phyloP scores from a whole-genome alignment of 2,797 vertebrate species.

The Amblyraja radiata region DNA sequence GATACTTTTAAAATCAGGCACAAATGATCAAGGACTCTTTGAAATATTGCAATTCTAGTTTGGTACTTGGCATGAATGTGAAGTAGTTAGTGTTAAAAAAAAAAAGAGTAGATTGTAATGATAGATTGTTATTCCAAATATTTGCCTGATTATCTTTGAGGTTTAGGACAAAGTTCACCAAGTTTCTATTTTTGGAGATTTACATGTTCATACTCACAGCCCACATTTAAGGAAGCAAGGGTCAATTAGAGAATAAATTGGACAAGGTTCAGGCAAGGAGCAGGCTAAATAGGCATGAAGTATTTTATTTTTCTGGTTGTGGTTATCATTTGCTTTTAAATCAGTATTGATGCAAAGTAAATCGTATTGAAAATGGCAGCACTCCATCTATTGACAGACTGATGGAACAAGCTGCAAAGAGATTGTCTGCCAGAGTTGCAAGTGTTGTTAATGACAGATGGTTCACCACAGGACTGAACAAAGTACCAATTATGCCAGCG shows the following conservation, averaged over 20 bases:
- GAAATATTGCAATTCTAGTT: neutral
- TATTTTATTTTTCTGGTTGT: neutral
- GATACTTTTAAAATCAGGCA: neutral
- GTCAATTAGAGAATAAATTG: neutral
- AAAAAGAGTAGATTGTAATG: neutral
- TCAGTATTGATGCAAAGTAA: neutral
- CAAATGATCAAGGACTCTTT: neutral
- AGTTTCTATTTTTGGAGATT: neutral
- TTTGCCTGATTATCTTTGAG: neutral
- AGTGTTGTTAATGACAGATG: conserved; percentile 16
- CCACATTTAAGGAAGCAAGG: neutral
- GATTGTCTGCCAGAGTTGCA: neutral
- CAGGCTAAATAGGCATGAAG: neutral
- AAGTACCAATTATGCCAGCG: neutral
- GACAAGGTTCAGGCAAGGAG: neutral
- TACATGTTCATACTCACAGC: neutral
- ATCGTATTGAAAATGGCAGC: neutral
- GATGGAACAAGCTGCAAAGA: neutral
- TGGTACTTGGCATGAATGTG: neutral
- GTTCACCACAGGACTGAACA: conserved; percentile 1
- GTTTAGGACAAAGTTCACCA: neutral
- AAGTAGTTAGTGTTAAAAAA: neutral
- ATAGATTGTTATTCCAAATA: neutral
- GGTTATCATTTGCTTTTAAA: conserved; percentile 4
- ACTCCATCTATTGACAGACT: conserved; percentile 2